Evolutionary conservation across 2,113 vertebrate species (phyloP).

Genomic region (Sinocyclocheilus rhinocerous): DNA sequence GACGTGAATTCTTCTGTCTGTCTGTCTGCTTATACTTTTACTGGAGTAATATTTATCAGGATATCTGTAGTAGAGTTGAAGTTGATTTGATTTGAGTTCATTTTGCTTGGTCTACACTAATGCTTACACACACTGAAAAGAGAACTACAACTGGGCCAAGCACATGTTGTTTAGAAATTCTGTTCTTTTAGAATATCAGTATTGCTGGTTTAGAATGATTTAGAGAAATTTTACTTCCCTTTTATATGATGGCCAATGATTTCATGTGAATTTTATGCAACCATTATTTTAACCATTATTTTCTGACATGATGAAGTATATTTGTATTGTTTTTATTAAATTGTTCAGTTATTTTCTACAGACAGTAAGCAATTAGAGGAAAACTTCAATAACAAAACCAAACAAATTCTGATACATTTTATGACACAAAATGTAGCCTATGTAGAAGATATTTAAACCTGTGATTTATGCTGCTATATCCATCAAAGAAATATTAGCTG

Average conservation of each 20-base stretch:
- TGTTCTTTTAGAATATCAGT: neutral
- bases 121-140: constrained; percentile 8
- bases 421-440: no score
- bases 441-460: no score
- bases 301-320: neutral
- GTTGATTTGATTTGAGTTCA: neutral
- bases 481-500: neutral
- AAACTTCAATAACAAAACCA: no score
- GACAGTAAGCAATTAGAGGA: neutral
- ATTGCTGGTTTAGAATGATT: neutral
- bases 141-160: neutral
- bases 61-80: neutral
- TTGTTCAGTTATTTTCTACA: neutral
- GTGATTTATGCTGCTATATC: neutral
- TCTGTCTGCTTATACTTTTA: neutral
- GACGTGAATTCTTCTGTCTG: no score
- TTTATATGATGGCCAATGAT: neutral
- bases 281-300: neutral
- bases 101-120: neutral
- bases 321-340: neutral
- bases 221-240: neutral
- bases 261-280: neutral
- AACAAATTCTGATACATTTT: no score
- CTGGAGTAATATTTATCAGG: neutral
- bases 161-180: neutral